These are phyloP conservation scores for Oreochromis tanganicae DNA, from an alignment of 2,113 vertebrate genomes.

Conservation along the genomic window DNA sequence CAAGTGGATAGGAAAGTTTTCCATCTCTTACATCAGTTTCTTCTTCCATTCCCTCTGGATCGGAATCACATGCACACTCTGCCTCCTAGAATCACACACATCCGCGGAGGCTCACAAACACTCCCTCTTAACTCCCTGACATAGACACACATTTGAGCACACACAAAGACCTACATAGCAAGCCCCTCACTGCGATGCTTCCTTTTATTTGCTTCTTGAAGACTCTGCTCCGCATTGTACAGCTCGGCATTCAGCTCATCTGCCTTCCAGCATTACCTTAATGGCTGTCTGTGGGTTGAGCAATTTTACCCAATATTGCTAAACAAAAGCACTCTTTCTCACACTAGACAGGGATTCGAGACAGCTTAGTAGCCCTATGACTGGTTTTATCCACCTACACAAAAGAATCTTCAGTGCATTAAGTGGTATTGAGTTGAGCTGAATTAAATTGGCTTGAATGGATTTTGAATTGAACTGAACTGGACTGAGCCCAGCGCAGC, in stretches of 20 bases:
- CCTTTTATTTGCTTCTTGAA: slow-evolving; percentile 59
- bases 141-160: slow-evolving; percentile 10
- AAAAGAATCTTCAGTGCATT: slow-evolving; percentile 45
- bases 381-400: slow-evolving; percentile 59
- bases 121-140: slow-evolving; percentile 26
- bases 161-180: slow-evolving; percentile 45
- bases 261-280: slow-evolving; percentile 66
- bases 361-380: slow-evolving; percentile 53
- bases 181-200: slow-evolving; percentile 49
- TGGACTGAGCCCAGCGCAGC: slow-evolving; percentile 1
- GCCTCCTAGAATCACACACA: slow-evolving; percentile 44
- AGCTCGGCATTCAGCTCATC: slow-evolving; percentile 46
- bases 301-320: slow-evolving; percentile 61
- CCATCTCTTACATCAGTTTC: slow-evolving; percentile 65
- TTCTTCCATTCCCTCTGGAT: slow-evolving; percentile 46
- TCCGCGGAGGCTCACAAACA: slow-evolving; percentile 19
- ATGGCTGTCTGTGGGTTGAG: slow-evolving; percentile 63
- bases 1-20: slow-evolving; percentile 50
- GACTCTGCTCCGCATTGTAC: slow-evolving; percentile 35
- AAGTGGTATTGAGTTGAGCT: slow-evolving; percentile 49
- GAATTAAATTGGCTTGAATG: slow-evolving; percentile 50
- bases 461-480: slow-evolving; percentile 44
- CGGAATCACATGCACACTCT: slow-evolving; percentile 34
- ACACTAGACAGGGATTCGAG: slow-evolving; percentile 33
- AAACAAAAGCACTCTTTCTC: slow-evolving; percentile 53